Evolutionary conservation across 2,113 vertebrate species (phyloP), one percentile per base, ranked within the genome.

Genomic region (Mohoua ochrocephala): DNA sequence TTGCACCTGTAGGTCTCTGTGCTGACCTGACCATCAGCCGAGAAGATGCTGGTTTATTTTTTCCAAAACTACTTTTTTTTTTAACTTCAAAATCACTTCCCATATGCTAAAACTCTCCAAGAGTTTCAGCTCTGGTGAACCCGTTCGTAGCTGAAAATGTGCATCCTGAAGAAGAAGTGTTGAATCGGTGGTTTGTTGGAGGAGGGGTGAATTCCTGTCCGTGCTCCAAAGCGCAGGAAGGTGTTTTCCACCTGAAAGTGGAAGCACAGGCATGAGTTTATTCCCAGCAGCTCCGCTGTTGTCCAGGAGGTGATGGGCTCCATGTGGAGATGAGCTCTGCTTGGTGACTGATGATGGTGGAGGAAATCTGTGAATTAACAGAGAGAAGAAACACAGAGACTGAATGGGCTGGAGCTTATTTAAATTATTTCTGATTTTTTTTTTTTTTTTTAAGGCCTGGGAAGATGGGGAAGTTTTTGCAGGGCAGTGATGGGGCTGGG

Each of bases 191-290:
- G 18, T 44, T 80, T 81, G 37, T 12, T 35, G 59, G 92, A 64
- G 63, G 24, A 61, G 19, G 4, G 27, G 9, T 65, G 4, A 28
- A 41, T 82, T 57, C 47, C 69, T 22, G 30, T 33, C 50, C 0
- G 0, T 3, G 3, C 65, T 41, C 37, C 2, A 0, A 59, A 27
- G 63, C 2, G 15, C 26, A 74, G 26, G 47, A 22, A 80, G 31
- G 60, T 5, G 5, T 47, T 77, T 70, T 15, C 42, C 49, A 23
- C 53, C 83, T 45, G 0, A 10, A 23, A 68, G 14, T 12, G 47
- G 69, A 41, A 47, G 10, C 13, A 1, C 37, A 11, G 2, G 0
- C 0, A 1, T 9, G 67, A 73, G 13, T 15, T 75, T 45, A 42
- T n/a, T 78, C 54, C 7, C 13, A 60, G 50, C 63, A 54, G 68